phyloP scores from a whole-genome alignment of 2,888 invertebrate genomes.

The Rugalucina vietnamica region DNA sequence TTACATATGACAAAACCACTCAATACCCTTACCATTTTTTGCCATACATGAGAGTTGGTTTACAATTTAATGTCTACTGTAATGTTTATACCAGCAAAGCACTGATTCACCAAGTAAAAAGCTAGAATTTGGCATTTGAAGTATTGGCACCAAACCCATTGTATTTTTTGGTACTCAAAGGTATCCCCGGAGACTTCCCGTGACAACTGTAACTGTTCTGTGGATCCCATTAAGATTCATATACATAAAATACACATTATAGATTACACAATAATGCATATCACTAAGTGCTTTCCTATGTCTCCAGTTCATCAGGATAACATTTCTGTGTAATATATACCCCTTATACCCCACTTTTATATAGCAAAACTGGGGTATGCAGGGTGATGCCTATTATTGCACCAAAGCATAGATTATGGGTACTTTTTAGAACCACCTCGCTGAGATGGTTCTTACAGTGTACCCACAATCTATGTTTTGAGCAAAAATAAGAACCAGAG shows the following conservation, averaged over 20 bases:
- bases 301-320: no score
- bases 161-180: not conserved
- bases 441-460: no score
- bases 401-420: no score
- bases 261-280: not conserved
- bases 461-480: no score
- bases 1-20: not conserved
- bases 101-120: not conserved
- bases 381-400: no score
- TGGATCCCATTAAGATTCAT: not conserved
- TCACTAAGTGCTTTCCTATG: not conserved
- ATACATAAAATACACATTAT: constrained; percentile 3
- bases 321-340: no score
- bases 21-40: not conserved
- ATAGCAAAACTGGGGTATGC: no score
- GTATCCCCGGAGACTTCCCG: not conserved
- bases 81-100: not conserved
- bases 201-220: not conserved
- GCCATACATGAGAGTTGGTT: not conserved
- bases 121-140: not conserved
- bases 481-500: no score
- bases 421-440: no score
- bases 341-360: no score
- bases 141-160: constrained; percentile 6
- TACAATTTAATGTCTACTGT: not conserved